These are phyloP conservation scores for Linepithema humile DNA, from an alignment of 1,140 invertebrate species.

Conservation along the genomic window DNA sequence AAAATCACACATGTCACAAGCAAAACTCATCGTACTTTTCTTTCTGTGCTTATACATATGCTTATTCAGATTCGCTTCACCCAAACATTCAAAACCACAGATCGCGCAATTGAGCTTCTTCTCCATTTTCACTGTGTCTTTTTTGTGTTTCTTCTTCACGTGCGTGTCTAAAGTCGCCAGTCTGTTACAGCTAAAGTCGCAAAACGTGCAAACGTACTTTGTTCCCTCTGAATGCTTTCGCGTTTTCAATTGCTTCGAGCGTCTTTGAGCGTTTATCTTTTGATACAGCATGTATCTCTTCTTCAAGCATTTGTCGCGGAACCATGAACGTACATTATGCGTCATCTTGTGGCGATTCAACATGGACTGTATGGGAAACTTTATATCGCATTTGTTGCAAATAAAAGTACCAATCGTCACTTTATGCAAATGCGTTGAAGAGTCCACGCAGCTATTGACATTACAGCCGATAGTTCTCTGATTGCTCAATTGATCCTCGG, in stretches of 20 bases:
- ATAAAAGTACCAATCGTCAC: background rate
- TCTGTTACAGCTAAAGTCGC: conserved; percentile 49
- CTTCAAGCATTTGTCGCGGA: background rate
- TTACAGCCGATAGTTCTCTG: background rate
- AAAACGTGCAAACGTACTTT: conserved; percentile 53
- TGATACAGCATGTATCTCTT: background rate
- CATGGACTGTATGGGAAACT: conserved; percentile 76
- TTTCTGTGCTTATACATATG: conserved; percentile 29
- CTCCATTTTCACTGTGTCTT: background rate
- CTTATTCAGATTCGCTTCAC: background rate
- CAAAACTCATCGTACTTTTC: conserved; percentile 1
- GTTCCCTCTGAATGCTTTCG: background rate
- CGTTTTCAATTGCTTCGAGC: background rate
- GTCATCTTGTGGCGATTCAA: conserved; percentile 74
- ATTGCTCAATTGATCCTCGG: background rate
- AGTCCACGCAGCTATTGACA: background rate
- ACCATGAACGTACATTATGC: conserved; percentile 50
- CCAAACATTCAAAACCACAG: conserved; percentile 6
- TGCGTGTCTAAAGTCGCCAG: conserved; percentile 24
- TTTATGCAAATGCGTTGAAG: background rate
- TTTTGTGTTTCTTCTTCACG: conserved; percentile 31
- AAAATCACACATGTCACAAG: conserved; percentile 61
- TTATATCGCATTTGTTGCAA: conserved; percentile 76
- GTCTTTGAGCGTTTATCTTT: background rate
- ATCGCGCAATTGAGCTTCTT: background rate